Conservation (phyloP, 2,113 vertebrate species). For the Podarcis raffonei region DNA sequence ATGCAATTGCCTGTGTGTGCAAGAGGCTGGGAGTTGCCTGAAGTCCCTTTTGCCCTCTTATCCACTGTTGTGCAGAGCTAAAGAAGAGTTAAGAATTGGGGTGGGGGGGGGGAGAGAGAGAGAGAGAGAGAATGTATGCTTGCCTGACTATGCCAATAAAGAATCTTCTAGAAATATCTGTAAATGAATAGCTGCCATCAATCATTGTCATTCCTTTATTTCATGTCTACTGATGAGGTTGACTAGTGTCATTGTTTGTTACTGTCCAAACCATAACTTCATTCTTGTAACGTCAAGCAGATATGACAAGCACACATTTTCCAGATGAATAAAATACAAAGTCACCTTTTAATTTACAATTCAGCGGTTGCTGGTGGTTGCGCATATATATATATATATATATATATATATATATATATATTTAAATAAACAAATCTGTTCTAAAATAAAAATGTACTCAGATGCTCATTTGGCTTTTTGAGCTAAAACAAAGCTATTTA, state of each 20-base stretch:
- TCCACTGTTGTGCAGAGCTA: conserved; percentile 2
- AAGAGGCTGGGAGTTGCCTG: not conserved
- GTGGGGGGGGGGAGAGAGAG: not conserved
- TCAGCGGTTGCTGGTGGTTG: conserved; percentile 36
- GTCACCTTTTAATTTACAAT: conserved; percentile 94
- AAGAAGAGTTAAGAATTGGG: conserved; percentile 12
- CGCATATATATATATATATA: conserved; percentile 30
- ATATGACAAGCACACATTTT: conserved; percentile 94
- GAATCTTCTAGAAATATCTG: conserved; percentile 84
- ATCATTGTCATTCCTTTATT: conserved; percentile 94
- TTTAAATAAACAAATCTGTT: conserved; percentile 61
- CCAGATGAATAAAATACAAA: conserved; percentile 86
- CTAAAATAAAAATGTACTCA: conserved; percentile 56
- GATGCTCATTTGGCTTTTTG: conserved; percentile 67
- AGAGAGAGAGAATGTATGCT: conserved; percentile 30
- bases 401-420: conserved; percentile 31
- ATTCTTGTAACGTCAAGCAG: conserved; percentile 88
- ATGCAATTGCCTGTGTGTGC: not conserved
- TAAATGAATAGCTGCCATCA: conserved; percentile 95
- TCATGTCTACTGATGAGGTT: conserved; percentile 88
- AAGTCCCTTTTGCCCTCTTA: conserved; percentile 23
- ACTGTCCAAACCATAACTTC: conserved; percentile 91
- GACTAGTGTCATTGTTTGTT: conserved; percentile 95
- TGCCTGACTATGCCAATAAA: conserved; percentile 63
- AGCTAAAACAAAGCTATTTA: conserved; percentile 57